Conservation (phyloP, 2,113 vertebrate genomes). For the Pterocles gutturalis region DNA sequence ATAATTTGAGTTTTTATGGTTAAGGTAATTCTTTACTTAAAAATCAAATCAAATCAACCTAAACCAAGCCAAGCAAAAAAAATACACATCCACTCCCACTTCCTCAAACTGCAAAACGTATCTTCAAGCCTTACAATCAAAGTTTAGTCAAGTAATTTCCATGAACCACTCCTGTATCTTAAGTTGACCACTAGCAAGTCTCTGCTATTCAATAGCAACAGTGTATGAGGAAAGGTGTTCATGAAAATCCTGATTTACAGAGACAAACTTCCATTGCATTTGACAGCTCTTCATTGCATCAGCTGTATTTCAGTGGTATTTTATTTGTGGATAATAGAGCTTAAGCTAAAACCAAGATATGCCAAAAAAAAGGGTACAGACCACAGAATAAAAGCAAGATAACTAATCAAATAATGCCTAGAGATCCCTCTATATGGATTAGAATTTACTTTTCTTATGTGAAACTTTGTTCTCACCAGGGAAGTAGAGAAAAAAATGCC, state of each 20-base stretch:
- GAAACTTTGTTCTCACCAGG: not conserved
- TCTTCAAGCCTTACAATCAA: not conserved
- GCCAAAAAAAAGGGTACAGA: not conserved
- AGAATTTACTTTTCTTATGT: not conserved
- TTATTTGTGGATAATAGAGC: not conserved
- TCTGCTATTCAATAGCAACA: not conserved
- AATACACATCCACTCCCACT: not conserved
- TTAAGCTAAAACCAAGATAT: not conserved
- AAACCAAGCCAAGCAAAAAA: not conserved
- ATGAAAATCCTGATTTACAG: not conserved
- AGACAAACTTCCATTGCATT: not conserved
- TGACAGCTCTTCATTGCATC: not conserved
- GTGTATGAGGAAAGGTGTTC: not conserved
- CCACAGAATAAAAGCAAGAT: not conserved
- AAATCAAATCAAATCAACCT: rapidly evolving
- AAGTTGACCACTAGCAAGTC: not conserved
- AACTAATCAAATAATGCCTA: not conserved
- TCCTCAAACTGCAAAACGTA: not conserved
- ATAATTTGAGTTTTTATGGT: not conserved
- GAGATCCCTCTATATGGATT: not conserved
- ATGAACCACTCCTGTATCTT: not conserved
- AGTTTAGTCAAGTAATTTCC: not conserved
- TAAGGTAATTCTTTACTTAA: not conserved
- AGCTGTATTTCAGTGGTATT: not conserved
- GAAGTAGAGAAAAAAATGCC: not conserved